phyloP scores from a whole-genome alignment of 2,888 invertebrate species.

The Pollenia labialis region DNA sequence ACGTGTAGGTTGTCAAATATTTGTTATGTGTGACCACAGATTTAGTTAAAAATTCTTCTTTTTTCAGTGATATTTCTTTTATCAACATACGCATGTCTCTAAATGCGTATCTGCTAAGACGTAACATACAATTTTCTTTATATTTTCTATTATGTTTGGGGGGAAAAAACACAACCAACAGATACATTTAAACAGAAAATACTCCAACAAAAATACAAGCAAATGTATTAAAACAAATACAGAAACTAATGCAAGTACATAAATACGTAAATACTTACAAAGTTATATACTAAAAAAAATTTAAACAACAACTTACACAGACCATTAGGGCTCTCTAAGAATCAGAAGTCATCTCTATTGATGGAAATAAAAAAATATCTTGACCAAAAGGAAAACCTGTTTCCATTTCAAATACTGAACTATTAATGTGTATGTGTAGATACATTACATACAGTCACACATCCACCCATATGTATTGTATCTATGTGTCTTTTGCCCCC shows the following conservation, averaged over 20 bases:
- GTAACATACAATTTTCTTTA: slow-evolving; percentile 55
- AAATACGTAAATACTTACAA: not conserved
- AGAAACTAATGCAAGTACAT: not conserved
- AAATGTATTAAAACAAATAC: not conserved
- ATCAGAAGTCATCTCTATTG: slow-evolving; percentile 53
- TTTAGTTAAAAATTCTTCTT: slow-evolving; percentile 1
- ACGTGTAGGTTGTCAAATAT: no score
- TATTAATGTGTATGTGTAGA: slow-evolving; percentile 1
- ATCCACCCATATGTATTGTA: not conserved
- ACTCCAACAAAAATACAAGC: not conserved
- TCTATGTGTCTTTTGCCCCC: slow-evolving; percentile 1
- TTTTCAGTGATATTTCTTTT: slow-evolving; percentile 2
- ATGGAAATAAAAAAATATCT: slow-evolving; percentile 57
- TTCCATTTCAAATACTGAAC: slow-evolving; percentile 29
- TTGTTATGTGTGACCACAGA: no score
- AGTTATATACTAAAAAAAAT: slow-evolving; percentile 1
- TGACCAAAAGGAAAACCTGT: slow-evolving; percentile 64
- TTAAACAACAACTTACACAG: slow-evolving; percentile 25
- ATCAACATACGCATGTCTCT: slow-evolving; percentile 66
- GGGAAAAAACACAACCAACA: slow-evolving; percentile 21
- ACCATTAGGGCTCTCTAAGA: slow-evolving; percentile 52
- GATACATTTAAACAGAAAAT: slow-evolving; percentile 6
- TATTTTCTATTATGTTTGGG: slow-evolving; percentile 15
- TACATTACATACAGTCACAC: not conserved
- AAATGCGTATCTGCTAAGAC: slow-evolving; percentile 63